Base-by-base conservation (phyloP, 2,113 vertebrate species). In the Salvelinus sp. region DNA sequence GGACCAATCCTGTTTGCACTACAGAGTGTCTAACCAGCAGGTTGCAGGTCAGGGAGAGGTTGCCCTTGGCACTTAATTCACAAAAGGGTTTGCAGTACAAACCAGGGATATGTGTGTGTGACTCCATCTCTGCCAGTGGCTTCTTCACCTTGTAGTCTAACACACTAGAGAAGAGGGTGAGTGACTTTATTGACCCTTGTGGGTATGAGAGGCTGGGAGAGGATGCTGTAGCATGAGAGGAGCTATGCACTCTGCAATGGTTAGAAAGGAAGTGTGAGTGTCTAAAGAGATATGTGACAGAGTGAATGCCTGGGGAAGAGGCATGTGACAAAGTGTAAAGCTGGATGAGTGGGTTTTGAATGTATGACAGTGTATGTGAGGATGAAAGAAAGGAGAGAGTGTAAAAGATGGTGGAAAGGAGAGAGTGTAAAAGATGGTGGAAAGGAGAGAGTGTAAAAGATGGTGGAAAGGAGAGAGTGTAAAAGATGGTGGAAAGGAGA, bases 1-100 rank as follows among this genome's bases (percentile, higher is more conserved):
- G 75, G 89, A 85, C 85, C 79, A 69, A 62, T 73, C 69, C 33
- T 85, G 74, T 91, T 90, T 90, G 76, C 83, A 81, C 83, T 85
- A 48, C 73, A 63, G 63, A 82, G 68, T 82, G 62, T 86, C 67
- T 83, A 73, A 84, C 79, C 69, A 82, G 75, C 74, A 44, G 38
- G 14, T 14, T 54, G 12, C 16, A 77, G 72, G 79, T 82, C 78
- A 70, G 63, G 60, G 66, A 50, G 54, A 81, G 60, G 76, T 74
- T 33, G 72, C 78, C 67, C 33, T 33, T 30, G 30, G 30, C 30
- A 57, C 65, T 79, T 1, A 6, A 27, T 67, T 58, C 58, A 73
- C 54, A 75, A 83, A 83, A 73, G 9, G 25, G 75, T 80, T 83
- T 76, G 12, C 66, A 83, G 82, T 87, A 88, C 77, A 84, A 47